Conservation (phyloP, 2,888 invertebrate species). For the Leptopterna dolabrata region DNA sequence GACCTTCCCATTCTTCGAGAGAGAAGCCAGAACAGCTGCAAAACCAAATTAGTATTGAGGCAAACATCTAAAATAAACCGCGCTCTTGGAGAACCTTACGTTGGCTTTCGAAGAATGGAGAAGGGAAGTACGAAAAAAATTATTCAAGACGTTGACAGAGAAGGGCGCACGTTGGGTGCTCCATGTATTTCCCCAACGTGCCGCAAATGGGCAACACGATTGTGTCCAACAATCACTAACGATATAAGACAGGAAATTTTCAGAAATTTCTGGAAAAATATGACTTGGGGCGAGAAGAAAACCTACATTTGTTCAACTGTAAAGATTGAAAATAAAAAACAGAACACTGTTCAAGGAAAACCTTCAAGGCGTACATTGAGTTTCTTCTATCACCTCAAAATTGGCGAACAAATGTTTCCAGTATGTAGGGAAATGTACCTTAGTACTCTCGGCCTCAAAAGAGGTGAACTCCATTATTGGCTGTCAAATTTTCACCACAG, state of each 20-base stretch:
- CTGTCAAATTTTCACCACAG: neutral
- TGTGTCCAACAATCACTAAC: conserved; percentile 6
- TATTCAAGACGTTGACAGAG: conserved; percentile 32
- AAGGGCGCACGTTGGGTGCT: conserved; percentile 40
- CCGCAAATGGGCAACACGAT: neutral
- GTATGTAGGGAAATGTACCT: conserved; percentile 40
- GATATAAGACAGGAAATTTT: neutral
- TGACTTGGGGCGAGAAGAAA: conserved; percentile 39
- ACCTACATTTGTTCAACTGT: conserved; percentile 39
- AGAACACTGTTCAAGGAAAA: neutral
- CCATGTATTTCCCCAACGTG: conserved; percentile 9
- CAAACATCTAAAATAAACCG: too few species aligned
- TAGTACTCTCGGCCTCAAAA: conserved; percentile 27
- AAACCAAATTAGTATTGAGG: too few species aligned
- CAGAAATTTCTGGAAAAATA: conserved; percentile 32
- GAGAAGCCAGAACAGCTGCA: too few species aligned
- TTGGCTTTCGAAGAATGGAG: conserved; percentile 33
- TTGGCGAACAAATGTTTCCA: neutral
- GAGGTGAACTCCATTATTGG: conserved; percentile 40
- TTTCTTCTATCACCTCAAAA: conserved; percentile 18
- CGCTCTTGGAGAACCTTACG: too few species aligned
- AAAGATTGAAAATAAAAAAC: conserved; percentile 1
- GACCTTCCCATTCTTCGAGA: too few species aligned
- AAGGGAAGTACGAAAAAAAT: conserved; percentile 30
- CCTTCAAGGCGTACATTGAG: neutral